phyloP scores from a whole-genome alignment of 2,113 vertebrate species.

The Lepisosteus osseus region DNA sequence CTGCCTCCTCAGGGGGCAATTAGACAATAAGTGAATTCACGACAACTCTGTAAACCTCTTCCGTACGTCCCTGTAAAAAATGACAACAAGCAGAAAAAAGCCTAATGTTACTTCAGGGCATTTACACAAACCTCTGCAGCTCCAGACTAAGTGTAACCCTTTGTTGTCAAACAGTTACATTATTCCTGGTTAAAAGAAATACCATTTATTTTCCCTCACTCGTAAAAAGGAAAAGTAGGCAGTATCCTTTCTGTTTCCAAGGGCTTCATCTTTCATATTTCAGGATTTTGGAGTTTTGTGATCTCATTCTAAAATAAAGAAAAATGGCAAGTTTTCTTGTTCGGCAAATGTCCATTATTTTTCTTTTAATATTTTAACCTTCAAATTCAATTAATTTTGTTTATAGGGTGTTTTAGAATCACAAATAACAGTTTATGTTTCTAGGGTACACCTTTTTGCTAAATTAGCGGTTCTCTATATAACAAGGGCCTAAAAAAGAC shows the following conservation, averaged over 20 bases:
- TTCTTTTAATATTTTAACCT: background rate
- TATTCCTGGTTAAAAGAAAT: slow-evolving; percentile 38
- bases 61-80: slow-evolving; percentile 36
- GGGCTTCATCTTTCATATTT: too few relatives aligned
- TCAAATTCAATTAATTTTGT: background rate
- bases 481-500: background rate
- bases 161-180: slow-evolving; percentile 37
- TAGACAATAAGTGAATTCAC: slow-evolving; percentile 71
- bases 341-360: background rate
- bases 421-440: too few relatives aligned
- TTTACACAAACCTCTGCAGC: slow-evolving; percentile 44
- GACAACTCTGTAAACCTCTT: slow-evolving; percentile 59
- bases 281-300: too few relatives aligned
- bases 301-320: too few relatives aligned
- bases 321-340: too few relatives aligned
- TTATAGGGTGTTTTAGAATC: too few relatives aligned
- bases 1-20: slow-evolving; percentile 77
- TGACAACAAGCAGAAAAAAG: slow-evolving; percentile 26
- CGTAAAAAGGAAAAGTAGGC: too few relatives aligned
- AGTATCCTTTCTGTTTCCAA: too few relatives aligned
- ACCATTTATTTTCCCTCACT: background rate
- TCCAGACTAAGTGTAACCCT: slow-evolving; percentile 20
- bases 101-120: slow-evolving; percentile 43
- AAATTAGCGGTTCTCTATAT: background rate
- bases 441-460: background rate